Base-by-base conservation (phyloP, 2,888 invertebrate genomes). In the Anoncus sp. region DNA sequence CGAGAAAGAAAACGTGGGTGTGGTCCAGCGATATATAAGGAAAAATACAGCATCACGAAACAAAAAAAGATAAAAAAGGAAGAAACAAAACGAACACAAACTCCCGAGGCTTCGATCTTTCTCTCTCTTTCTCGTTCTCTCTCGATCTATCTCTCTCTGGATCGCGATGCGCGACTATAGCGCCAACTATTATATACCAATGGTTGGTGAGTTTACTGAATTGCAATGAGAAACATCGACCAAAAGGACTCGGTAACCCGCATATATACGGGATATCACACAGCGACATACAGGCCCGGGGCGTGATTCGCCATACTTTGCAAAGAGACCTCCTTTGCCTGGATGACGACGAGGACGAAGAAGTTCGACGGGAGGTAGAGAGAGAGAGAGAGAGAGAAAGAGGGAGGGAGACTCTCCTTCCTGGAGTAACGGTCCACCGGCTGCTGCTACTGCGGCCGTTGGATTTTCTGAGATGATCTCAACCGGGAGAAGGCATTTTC, bases 371-470 rank as follows among this genome's bases (percentile, higher is more conserved):
- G 31, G 18, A 49, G 59, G 49, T 24, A 60, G 59, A 60, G 49
- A 57, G 14, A 57, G 22, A 31, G n/a, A 53, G 24, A 43, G 60
- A 20, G 2, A 24, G 16, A 24, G 43, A 31, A 18, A 43, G n/a
- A 45, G 35, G 57, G 43, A 35, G 35, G 47, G 57, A 65, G 63
- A 63, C 60, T 77, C 81, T 81, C 69, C 85, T 81, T 84, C 85
- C 83, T 82, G 82, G 82, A 81, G 81, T 87, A 87, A 87, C 87
- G 87, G 87, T 87, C 62, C 80, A 67, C 57, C 63, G 66, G 59
- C 63, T 74, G 75, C 24, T 69, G 67, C 71, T 71, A 66, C 62
- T 75, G n/a, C n/a, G 49, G 63, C 63, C 63, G 72, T 47, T 65
- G 47, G 57, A 74, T 62, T 57, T 75, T 67, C 62, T 57, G 47